Evolutionary conservation across 2,888 invertebrate species (phyloP), one percentile per base, ranked within the genome.

Genomic region (Patella depressa): DNA sequence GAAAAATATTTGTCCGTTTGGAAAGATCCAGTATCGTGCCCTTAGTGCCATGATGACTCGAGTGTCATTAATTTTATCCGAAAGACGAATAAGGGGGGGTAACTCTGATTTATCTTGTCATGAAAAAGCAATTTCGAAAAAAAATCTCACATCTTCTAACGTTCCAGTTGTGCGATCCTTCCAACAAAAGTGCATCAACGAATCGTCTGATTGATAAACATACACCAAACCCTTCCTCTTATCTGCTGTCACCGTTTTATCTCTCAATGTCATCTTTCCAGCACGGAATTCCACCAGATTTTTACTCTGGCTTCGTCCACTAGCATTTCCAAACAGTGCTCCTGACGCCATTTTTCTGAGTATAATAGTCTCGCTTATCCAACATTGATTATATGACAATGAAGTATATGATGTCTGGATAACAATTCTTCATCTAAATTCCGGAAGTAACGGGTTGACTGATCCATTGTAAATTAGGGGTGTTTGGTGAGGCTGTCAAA

Each of bases 121-220:
- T 65, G 65, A 65, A 65, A 65, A 24, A 65, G 65, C 65, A 65
- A 19, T 24, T 65, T 24, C 24, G 65, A 65, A 65, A 19, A 19
- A 53, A 71, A 74, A 12, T 79, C 93, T 92, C 91, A 94, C 95
- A 92, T 99, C 99, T 93, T 99, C 99, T 15, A 97, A 95, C 84
- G 95, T 95, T 75, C 98, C 97, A 72, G 95, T 95, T 71, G 96
- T 95, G 73, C 99, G 95, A 93, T 99, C 99, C 93, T 99, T 99
- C 99, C 99, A 99, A 92, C 99, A 99, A 91, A 99, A 98, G 93
- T 99, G 99, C 96, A 99, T 98, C 78, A 99, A 92, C 0, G 97
- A 96, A 92, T 99, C 99, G 86, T 98, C 98, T 75, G 97, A 96
- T 92, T 99, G 99, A 90, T 97, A 96, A 77, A 99, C 95, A 91